phyloP scores from a whole-genome alignment of 1,140 invertebrate species.

The Zaprionus davidi region DNA sequence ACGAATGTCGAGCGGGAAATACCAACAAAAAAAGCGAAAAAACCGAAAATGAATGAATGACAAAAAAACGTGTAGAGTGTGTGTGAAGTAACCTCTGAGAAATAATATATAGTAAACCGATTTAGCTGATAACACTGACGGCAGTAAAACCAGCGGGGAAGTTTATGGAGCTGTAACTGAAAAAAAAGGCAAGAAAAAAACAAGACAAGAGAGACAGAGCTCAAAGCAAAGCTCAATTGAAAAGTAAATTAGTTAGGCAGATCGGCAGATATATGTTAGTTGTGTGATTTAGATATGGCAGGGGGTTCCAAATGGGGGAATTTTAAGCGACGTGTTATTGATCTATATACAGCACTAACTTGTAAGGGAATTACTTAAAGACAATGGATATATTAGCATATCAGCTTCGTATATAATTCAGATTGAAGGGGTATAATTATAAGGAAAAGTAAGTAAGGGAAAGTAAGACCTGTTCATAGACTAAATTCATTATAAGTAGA shows the following conservation, averaged over 20 bases:
- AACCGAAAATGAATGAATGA: constrained; percentile 2
- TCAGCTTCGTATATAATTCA: neutral
- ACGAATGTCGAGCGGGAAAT: neutral
- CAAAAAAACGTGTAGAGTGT: neutral
- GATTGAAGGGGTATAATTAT: neutral
- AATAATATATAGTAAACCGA: constrained; percentile 1
- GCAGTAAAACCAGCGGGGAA: neutral
- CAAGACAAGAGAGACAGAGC: no score
- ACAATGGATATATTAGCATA: neutral
- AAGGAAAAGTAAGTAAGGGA: neutral
- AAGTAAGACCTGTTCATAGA: neutral
- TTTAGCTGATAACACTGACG: neutral
- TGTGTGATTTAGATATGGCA: neutral
- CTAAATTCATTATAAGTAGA: no score
- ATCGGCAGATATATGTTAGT: neutral
- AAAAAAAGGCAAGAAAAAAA: no score
- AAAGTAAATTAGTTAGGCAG: neutral
- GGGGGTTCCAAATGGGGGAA: neutral
- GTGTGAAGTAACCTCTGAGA: neutral
- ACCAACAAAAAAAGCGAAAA: neutral
- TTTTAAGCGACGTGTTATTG: neutral
- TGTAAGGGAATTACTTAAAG: no score
- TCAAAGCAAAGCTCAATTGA: neutral
- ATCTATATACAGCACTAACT: no score
- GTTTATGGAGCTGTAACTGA: no score